Evolutionary conservation across 2,888 invertebrate species (phyloP), one percentile per base, ranked within the genome.

Genomic region (Lasioglossum figueresi): DNA sequence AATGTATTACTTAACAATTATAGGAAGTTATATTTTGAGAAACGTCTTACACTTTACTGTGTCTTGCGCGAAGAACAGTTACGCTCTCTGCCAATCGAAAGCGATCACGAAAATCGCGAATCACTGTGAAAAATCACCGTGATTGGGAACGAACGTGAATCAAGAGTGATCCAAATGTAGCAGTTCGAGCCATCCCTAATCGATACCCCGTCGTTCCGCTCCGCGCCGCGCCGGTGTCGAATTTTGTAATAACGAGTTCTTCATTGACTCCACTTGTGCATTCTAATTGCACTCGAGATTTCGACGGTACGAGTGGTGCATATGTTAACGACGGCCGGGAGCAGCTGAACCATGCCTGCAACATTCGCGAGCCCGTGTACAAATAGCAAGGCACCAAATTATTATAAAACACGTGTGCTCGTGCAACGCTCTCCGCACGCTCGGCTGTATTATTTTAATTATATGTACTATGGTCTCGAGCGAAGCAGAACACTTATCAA

Each of bases 401-500:
- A 27, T 77, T 34, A 78, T 73, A n/a, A 31, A 59, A 43, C 40
- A n/a, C 14, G 34, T 23, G n/a, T 19, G 43, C 34, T 19, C n/a
- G 27, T 16, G 10, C 31, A 68, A 37, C 31, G 40, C 6, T 12
- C 48, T 63, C 40, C 27, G 14, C n/a, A 31, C 14, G 16, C 14
- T 34, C 31, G 43, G 56, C 16, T 70, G 45, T 34, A 52, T 73
- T 66, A 83, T 31, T 76, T 45, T 45, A 79, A 84, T 79, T 79
- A 45, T 45, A 45, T 45, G 31, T 63, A 34, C 12, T n/a, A 4
- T 52, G 45, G 37, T 27, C 14, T 37, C 45, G 66, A 78, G 45
- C 59, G 52, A 80, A 70, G 48, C 27, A 45, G 77, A 68, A 77
- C 72, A 76, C 48, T 48, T 70, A 71, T 89, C 78, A 83, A 71